These are phyloP conservation scores for Andinoacara biseriatus DNA, from an alignment of 2,113 vertebrate species.

Conservation along the genomic window DNA sequence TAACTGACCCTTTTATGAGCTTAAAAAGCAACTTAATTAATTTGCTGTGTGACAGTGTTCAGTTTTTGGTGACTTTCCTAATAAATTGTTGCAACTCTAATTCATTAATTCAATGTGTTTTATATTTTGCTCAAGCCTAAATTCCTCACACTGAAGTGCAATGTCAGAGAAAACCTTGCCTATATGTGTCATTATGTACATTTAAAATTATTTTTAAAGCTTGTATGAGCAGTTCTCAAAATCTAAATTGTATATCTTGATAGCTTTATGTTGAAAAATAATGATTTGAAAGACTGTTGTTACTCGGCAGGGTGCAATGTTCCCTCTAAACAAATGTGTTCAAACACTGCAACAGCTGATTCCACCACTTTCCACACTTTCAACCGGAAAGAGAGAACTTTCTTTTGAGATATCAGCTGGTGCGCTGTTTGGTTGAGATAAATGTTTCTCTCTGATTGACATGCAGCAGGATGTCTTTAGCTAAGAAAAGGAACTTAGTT, in stretches of 20 bases:
- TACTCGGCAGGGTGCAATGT: constrained; percentile 17
- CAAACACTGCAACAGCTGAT: constrained; percentile 19
- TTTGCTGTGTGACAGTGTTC: too few species aligned
- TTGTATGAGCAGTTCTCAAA: not conserved
- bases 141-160: not conserved
- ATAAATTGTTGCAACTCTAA: not conserved
- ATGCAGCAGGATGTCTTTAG: not conserved
- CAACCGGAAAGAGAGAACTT: not conserved
- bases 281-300: not conserved
- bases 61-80: not conserved
- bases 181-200: not conserved
- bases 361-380: constrained; percentile 20
- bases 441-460: not conserved
- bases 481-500: not conserved
- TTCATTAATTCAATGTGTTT: not conserved
- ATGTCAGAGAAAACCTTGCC: not conserved
- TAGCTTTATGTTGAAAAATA: not conserved
- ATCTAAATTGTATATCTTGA: not conserved
- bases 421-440: not conserved
- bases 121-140: not conserved
- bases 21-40: not conserved
- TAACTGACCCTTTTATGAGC: not conserved
- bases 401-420: not conserved
- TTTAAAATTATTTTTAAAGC: not conserved
- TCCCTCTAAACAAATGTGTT: constrained; percentile 12